Evolutionary conservation across 2,888 invertebrate genomes (phyloP), one percentile per base, ranked within the genome.

Genomic region (Stenodera caucasica): DNA sequence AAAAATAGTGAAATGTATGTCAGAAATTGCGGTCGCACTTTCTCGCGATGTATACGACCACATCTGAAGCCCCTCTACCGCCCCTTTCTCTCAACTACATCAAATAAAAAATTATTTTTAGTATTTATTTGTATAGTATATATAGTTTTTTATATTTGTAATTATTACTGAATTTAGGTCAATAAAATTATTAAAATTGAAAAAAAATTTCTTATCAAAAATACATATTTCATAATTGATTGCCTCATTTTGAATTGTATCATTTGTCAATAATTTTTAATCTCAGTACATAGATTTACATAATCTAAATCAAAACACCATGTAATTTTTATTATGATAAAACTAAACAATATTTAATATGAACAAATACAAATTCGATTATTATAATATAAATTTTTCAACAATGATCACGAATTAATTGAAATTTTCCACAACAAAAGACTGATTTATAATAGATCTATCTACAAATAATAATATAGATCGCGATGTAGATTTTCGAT

Each of bases 1-100:
- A 69, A 71, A 45, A 67, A 60, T 56, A 71, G 73, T 70, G 76
- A 76, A 76, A 75, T 73, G 76, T 76, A 63, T 77, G 77, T 76
- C 77, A 76, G 61, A 70, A 72, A 76, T 74, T 67, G 73, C 72
- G 76, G 75, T 71, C 74, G 71, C 72, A 75, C 75, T 74, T 74
- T 74, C 73, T 73, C 72, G 70, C 21, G 12, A 12, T 45, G 23
- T 45, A 45, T 45, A 21, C 21, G 68, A 56, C 63, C 61, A 60
- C 63, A 55, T 61, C 59, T 55, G 65, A 64, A 61, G 62, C 58
- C 56, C 61, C 58, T 56, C 60, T 62, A 58, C 61, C 58, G 60
- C 55, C 55, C 55, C 61, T 58, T 58, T 58, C 58, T 49, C 58
- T 45, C 57, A 51, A 52, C 26, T 30, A 18, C 18, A 45, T 1